Conservation (phyloP, 2,888 invertebrate genomes). For the Copidosoma aretas region DNA sequence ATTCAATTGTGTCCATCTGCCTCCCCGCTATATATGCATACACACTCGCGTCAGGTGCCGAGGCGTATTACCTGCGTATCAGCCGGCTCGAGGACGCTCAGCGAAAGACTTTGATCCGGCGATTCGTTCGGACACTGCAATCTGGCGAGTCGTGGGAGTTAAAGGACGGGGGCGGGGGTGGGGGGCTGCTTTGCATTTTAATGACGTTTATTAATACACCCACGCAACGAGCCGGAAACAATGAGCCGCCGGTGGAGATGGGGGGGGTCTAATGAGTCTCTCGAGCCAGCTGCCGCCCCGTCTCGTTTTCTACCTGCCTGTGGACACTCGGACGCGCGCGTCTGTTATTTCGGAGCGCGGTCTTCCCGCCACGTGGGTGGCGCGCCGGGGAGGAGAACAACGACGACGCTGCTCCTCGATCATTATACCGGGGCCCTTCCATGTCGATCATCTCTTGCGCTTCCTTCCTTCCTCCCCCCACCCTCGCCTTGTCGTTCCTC, state of each 20-base stretch:
- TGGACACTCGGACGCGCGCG: not conserved
- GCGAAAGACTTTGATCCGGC: too few relatives aligned
- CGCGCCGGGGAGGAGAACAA: not conserved
- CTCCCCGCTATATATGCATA: too few relatives aligned
- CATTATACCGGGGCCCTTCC: not conserved
- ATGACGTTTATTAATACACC: constrained; percentile 49
- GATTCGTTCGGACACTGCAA: not conserved
- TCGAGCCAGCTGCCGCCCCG: too few relatives aligned
- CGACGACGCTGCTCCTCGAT: not conserved
- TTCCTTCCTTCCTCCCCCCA: too few relatives aligned
- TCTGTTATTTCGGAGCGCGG: constrained; percentile 43
- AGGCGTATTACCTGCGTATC: not conserved
- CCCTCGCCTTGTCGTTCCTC: too few relatives aligned
- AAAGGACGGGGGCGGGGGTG: too few relatives aligned
- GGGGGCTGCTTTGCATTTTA: constrained; percentile 30
- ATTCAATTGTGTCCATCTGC: too few relatives aligned
- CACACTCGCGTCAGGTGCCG: not conserved
- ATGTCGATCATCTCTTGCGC: not conserved
- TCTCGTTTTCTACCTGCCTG: too few relatives aligned
- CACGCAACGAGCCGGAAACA: constrained; percentile 35
- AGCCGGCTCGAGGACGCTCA: too few relatives aligned
- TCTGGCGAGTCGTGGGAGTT: not conserved
- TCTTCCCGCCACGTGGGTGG: constrained; percentile 44
- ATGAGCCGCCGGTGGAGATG: not conserved
- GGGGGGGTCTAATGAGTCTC: not conserved